These are phyloP conservation scores for Bellardia bayeri DNA, from an alignment of 2,888 invertebrate genomes.

Conservation along the genomic window DNA sequence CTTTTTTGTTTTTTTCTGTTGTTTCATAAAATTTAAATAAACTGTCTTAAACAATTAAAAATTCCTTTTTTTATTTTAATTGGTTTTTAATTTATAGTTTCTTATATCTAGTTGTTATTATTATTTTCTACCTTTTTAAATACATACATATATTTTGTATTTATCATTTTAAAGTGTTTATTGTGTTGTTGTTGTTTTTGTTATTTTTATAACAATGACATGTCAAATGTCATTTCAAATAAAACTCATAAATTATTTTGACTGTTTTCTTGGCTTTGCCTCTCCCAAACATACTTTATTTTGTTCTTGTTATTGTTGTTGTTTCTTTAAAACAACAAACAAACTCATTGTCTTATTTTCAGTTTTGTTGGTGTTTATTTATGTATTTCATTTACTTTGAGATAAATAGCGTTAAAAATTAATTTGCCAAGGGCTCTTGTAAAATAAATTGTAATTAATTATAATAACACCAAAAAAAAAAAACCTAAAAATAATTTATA, in stretches of 20 bases:
- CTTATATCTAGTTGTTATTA: background rate
- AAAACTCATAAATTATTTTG: constrained; percentile 71
- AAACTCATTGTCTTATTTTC: constrained; percentile 45
- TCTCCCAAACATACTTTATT: constrained; percentile 18
- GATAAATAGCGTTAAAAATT: constrained; percentile 74
- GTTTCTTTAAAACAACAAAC: constrained; percentile 27
- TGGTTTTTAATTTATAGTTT: constrained; percentile 53
- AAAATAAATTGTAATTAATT: constrained; percentile 68
- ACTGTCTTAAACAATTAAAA: background rate
- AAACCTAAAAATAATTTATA: background rate
- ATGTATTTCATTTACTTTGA: constrained; percentile 30
- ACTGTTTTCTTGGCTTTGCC: constrained; percentile 28
- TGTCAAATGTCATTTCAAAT: constrained; percentile 73
- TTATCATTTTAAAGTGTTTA: constrained; percentile 57
- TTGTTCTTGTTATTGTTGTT: constrained; percentile 6
- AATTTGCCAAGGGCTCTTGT: constrained; percentile 74
- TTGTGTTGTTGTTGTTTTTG: constrained; percentile 38
- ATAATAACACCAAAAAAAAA: constrained; percentile 43
- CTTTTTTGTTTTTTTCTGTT: no score
- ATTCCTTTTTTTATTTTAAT: constrained; percentile 20
- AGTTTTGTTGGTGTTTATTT: background rate
- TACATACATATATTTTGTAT: constrained; percentile 41
- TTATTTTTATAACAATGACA: constrained; percentile 68
- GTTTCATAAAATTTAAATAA: background rate
- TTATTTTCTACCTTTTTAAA: constrained; percentile 20